Base-by-base conservation (phyloP, 2,888 invertebrate species). In the Uloborus plumipes region DNA sequence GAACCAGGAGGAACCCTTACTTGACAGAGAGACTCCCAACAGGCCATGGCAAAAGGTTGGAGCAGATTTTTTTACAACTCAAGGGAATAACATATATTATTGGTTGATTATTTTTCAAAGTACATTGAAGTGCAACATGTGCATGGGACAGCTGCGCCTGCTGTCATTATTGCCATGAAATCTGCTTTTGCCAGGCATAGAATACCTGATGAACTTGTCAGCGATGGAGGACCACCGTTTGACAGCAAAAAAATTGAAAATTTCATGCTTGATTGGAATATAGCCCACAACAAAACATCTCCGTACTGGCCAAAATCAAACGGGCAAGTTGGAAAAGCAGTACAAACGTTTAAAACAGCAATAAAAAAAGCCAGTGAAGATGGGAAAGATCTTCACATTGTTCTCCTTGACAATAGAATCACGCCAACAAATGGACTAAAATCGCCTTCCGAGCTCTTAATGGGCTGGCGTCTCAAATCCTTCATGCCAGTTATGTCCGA, bases 31-130 rank as follows among this genome's bases (percentile, higher is more conserved):
- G 3, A 16, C 49, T 0, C 74, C 74, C 14, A n/a, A 62, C 15
- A 26, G 62, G 22, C 65, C 65, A 51, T 74, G 53, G 50, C 18
- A 74, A 59, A 49, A 15, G n/a, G 61, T 62, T n/a, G 72, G 47
- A 13, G 20, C 39, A 3, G 62, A 72, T n/a, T 51, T 64, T 74
- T 49, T 31, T 74, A 11, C 50, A 58, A 22, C 31, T 74, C 0
- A 65, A 53, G 3, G 51, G 53, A 18, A 31, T 18, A 0, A 64
- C 3, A 20, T 65, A 65, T 74, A 14, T 14, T 66, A n/a, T 31
- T 74, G 22, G 53, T 65, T 2, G 74, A 65, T 31, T 75, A 75
- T 47, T 75, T 75, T 47, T 66, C 75, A 3, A 75, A 65, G 53
- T 74, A 51, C 18, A 65, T 74, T 4, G 74, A 74, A 64, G 65